Percentiles rank a stretch among this genome's conserved stretches.
Evolutionary conservation across 2,888 invertebrate species (phyloP).

Genomic region (Elegia similella): DNA sequence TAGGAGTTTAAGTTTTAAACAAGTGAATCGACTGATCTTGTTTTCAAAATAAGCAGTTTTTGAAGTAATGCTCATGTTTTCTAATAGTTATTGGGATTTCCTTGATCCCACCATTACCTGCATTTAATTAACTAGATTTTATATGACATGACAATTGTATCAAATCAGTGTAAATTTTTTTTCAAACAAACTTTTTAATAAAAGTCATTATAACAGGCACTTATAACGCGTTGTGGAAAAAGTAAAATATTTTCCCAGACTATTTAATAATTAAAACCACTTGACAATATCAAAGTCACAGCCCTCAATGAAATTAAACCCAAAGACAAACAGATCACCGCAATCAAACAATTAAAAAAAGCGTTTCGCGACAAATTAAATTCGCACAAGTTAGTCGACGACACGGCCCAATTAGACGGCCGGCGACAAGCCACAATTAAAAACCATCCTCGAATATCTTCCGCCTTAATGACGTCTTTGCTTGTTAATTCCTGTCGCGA

Average conservation of each 20-base stretch:
- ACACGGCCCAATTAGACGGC: constrained; percentile 77
- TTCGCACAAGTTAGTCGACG: constrained; percentile 62
- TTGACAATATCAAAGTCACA: background rate
- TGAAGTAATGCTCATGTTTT: no score
- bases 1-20: constrained; percentile 24
- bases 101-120: no score
- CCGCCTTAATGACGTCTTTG: constrained; percentile 81
- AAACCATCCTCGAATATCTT: constrained; percentile 78
- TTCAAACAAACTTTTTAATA: no score
- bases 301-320: background rate
- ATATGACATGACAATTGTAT: no score
- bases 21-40: background rate
- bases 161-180: no score
- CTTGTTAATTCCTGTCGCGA: constrained; percentile 81
- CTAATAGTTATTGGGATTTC: no score
- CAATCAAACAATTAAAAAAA: constrained; percentile 17
- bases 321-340: constrained; percentile 10
- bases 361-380: constrained; percentile 56
- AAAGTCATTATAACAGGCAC: no score
- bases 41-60: background rate
- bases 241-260: background rate
- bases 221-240: no score
- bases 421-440: constrained; percentile 78
- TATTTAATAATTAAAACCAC: background rate
- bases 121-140: no score